Conservation (phyloP, 1,140 invertebrate species). For the Neodiprion pinetum region DNA sequence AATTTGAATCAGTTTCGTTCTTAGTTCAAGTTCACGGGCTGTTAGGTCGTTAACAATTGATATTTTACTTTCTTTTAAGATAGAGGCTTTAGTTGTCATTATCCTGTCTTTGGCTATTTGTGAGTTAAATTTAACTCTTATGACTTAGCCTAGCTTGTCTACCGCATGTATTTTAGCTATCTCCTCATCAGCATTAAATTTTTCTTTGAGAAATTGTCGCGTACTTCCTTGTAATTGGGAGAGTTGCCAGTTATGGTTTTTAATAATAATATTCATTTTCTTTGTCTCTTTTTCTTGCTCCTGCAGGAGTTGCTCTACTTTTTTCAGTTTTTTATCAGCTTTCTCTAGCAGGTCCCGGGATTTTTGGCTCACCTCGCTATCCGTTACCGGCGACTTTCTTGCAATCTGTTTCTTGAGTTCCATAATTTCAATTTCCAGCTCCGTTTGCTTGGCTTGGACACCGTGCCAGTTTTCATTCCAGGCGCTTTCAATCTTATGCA, state of each 20-base stretch:
- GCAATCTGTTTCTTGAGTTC: no score
- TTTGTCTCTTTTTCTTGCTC: no score
- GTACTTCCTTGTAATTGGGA: no score
- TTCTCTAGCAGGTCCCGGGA: neutral
- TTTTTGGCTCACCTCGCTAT: no score
- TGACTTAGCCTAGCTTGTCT: neutral
- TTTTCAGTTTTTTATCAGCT: neutral
- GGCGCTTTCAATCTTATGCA: neutral
- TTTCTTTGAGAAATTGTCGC: no score
- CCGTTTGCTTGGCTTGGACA: no score
- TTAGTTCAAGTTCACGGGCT: neutral
- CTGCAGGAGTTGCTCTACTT: neutral
- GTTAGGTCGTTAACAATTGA: neutral
- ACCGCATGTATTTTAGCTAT: neutral
- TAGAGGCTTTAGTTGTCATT: neutral
- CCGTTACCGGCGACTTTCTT: no score
- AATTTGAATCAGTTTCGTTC: neutral
- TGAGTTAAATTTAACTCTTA: neutral
- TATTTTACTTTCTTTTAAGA: neutral
- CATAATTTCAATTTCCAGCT: no score
- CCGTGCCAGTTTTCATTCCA: neutral
- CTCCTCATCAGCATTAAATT: no score
- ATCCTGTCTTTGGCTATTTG: neutral
- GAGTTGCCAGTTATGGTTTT: no score
- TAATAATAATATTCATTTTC: no score